phyloP scores from a whole-genome alignment of 2,113 vertebrate species.

The Psittacula cyanocephala region DNA sequence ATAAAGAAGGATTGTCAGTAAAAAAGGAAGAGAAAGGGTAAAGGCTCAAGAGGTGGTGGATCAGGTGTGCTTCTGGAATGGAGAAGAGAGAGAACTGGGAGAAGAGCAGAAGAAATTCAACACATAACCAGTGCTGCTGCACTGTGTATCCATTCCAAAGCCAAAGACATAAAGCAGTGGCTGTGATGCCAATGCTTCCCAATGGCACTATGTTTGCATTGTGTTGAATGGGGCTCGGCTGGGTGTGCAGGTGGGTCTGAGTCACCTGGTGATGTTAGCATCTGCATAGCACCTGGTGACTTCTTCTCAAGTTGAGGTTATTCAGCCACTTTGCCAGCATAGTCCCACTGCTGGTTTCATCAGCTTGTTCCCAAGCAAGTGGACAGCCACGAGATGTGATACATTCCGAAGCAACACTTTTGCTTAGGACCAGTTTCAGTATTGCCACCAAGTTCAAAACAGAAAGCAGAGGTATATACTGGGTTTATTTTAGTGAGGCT shows the following conservation, averaged over 20 bases:
- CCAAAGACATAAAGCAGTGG: neutral
- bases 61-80: neutral
- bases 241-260: neutral
- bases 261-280: neutral
- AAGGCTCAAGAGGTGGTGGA: accelerated
- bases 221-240: neutral
- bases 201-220: neutral
- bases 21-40: neutral
- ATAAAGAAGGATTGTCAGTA: neutral
- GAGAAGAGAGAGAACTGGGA: neutral
- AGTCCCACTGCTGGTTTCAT: accelerated
- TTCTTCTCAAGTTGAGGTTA: neutral
- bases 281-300: neutral
- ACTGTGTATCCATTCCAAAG: neutral
- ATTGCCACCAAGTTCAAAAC: neutral
- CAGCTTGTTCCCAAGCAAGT: neutral
- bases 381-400: accelerated
- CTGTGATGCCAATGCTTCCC: neutral
- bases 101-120: neutral
- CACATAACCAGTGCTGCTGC: neutral
- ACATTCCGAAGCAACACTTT: neutral
- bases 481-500: neutral
- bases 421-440: neutral
- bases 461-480: neutral
- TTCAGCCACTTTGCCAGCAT: neutral